These are phyloP conservation scores for Melieria picta DNA, from an alignment of 2,888 invertebrate species.

Conservation along the genomic window DNA sequence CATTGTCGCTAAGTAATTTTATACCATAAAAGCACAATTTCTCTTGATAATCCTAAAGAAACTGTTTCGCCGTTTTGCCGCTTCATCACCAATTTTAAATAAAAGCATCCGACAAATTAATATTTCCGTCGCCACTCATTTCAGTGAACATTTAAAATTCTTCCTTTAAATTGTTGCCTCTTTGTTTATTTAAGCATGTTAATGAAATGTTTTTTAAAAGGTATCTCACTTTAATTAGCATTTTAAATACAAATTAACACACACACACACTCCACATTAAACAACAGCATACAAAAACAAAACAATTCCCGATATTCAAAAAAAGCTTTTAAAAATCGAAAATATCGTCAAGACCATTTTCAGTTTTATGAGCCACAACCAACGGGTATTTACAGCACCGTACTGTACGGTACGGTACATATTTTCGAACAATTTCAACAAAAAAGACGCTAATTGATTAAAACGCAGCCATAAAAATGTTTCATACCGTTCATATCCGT, in stretches of 20 bases:
- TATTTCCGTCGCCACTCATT: no score
- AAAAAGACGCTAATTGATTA: constrained; percentile 17
- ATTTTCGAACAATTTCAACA: constrained; percentile 9
- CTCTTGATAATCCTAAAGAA: no score
- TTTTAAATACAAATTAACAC: constrained; percentile 51
- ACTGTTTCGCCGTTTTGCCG: no score
- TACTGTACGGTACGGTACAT: constrained; percentile 2
- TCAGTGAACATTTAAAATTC: no score
- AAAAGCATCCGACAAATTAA: no score
- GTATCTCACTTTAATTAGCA: constrained; percentile 61
- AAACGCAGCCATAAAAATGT: constrained; percentile 12
- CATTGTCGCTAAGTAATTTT: no score
- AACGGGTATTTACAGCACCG: background rate
- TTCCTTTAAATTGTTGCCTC: background rate
- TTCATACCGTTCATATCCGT: background rate
- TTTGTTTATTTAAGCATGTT: constrained; percentile 28
- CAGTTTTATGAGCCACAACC: constrained; percentile 10
- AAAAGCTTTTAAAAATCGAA: constrained; percentile 19
- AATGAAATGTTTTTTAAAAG: constrained; percentile 47
- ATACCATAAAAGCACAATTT: no score
- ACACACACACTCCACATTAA: constrained; percentile 19
- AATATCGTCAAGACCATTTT: constrained; percentile 17
- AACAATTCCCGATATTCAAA: constrained; percentile 14
- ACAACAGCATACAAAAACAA: constrained; percentile 10
- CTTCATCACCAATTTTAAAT: no score